phyloP scores from a whole-genome alignment of 2,797 vertebrate species.

The Taeniopygia guttata region DNA sequence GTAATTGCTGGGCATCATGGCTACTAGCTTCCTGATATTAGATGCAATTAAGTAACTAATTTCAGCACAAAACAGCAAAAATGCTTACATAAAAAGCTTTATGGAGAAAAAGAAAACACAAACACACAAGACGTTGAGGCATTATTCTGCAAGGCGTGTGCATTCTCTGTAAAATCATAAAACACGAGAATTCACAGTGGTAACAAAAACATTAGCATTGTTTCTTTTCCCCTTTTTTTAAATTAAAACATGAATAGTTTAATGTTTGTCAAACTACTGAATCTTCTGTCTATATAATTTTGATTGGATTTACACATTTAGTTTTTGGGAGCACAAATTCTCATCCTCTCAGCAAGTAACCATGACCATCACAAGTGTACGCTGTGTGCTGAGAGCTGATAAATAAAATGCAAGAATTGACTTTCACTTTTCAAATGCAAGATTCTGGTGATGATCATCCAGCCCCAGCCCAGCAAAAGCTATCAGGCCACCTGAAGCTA shows the following conservation, averaged over 20 bases:
- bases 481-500: background rate
- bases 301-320: background rate
- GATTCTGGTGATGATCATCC: background rate
- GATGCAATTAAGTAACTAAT: background rate
- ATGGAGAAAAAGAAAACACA: background rate
- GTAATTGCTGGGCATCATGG: background rate
- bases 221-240: fast-evolving
- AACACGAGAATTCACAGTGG: background rate
- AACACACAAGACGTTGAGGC: background rate
- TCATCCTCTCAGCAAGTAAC: background rate
- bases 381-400: fast-evolving
- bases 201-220: background rate
- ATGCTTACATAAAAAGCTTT: background rate
- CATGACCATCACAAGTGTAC: background rate
- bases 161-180: background rate
- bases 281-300: background rate
- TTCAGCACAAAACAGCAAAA: background rate
- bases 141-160: background rate
- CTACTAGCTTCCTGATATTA: background rate
- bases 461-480: background rate
- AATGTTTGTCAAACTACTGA: background rate
- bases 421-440: background rate
- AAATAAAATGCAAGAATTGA: background rate
- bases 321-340: background rate
- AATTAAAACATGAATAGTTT: background rate